A percentile compares a stretch with the other conserved stretches of the same genome.
These are phyloP conservation scores for Pocota personata DNA, from an alignment of 2,888 invertebrate species.

Conservation along the genomic window DNA sequence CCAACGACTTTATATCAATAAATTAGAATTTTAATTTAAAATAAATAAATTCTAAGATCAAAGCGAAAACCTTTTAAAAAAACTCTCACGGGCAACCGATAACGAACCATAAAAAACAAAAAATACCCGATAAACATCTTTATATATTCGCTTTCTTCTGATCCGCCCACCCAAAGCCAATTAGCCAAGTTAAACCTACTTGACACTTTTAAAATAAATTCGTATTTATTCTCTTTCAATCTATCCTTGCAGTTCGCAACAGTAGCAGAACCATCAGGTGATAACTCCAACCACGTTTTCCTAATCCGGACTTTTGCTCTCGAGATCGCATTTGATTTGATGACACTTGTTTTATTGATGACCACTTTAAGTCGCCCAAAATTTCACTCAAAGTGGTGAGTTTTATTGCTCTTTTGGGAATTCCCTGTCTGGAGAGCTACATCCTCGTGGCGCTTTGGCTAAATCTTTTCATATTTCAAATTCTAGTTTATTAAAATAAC, in stretches of 20 bases:
- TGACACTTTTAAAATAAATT: conserved; percentile 20
- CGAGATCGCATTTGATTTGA: not conserved
- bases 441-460: conserved; percentile 11
- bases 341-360: not conserved
- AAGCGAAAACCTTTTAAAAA: not conserved
- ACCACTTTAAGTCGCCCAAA: not conserved
- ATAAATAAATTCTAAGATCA: conserved; percentile 5
- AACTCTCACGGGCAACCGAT: not conserved
- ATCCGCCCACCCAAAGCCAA: conserved; percentile 8
- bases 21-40: conserved; percentile 4
- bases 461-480: not conserved
- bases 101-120: not conserved
- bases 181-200: not conserved
- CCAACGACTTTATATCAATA: not conserved
- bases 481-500: conserved; percentile 27
- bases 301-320: conserved; percentile 18
- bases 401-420: conserved; percentile 2
- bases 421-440: conserved; percentile 3
- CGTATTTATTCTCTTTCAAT: not conserved
- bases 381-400: not conserved
- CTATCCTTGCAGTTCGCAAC: not conserved
- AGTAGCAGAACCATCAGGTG: conserved; percentile 5
- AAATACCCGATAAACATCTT: not conserved
- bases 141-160: not conserved
- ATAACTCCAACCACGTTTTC: not conserved